Conservation (phyloP, 2,113 vertebrate species). For the Thunnus thynnus region DNA sequence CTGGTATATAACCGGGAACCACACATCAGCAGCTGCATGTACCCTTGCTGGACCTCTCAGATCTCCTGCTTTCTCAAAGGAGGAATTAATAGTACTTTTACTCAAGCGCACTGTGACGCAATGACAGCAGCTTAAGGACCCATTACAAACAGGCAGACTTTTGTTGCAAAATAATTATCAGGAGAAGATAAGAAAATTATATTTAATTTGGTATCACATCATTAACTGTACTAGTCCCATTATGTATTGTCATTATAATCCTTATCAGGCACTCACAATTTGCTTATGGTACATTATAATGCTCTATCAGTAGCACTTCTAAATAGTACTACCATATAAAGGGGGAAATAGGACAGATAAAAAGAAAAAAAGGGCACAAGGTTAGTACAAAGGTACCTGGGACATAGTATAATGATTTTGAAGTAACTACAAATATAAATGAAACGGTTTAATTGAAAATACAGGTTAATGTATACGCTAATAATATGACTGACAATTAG, state of each 20-base stretch:
- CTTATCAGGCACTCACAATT: background rate
- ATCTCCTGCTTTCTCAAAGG: background rate
- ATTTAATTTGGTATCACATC: conserved; percentile 26
- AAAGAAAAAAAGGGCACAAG: background rate
- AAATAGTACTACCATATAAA: background rate
- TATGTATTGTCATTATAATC: conserved; percentile 9
- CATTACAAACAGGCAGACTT: conserved; percentile 23
- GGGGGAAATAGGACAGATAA: no score
- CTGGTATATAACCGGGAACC: conserved; percentile 7
- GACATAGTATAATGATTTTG: no score
- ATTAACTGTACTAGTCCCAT: conserved; percentile 13
- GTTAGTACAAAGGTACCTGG: background rate
- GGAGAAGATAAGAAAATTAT: conserved; percentile 21
- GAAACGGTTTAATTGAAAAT: background rate
- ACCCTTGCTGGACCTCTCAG: background rate
- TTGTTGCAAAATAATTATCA: conserved; percentile 21
- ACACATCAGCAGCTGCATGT: conserved; percentile 3
- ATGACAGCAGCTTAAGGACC: conserved; percentile 9
- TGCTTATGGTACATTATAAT: background rate
- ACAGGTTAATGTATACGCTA: no score
- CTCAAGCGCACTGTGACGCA: conserved; percentile 10
- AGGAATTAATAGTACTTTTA: conserved; percentile 1
- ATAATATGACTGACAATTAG: no score
- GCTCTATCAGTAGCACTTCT: background rate
- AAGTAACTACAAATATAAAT: no score